Evolutionary conservation across 2,888 invertebrate genomes (phyloP), one percentile per base, ranked within the genome.

Genomic region (Meliscaeva auricollis): DNA sequence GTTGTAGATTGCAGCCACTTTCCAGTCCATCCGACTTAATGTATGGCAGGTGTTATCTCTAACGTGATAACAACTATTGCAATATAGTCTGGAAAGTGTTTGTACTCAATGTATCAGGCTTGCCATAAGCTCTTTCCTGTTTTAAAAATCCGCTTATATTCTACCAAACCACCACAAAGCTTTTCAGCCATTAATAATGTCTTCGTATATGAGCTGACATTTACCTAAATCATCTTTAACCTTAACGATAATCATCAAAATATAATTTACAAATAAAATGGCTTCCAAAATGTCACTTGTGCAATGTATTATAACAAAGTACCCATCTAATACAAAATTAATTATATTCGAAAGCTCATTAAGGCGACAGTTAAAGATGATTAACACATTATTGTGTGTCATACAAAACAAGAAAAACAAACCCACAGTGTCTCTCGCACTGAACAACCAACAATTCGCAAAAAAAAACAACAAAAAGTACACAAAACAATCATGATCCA

Each of bases 291-390:
- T 75, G 75, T 70, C 75, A 56, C 41, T 22, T 35, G 38, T 30
- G 48, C 46, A 46, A 46, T 56, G 30, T 35, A 56, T 9, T 20
- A 56, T 26, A 26, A 48, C 22, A 60, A 60, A 15, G 17, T 75
- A 35, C 26, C 4, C 4, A 26, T n/a, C 17, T 35, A 44, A 46
- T n/a, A n/a, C 15, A 13, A 38, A 48, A 58, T 68, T 15, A 48
- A 62, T 20, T 46, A 74, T 76, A 69, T 75, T 70, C 64, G 78
- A 83, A 75, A 74, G 70, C 58, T 73, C 79, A 83, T 79, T 70
- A 75, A 70, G 58, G 73, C 44, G 56, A 74, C 69, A 60, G 66
- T 68, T 82, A 66, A 73, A 74, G 70, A 79, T 79, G 79, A 83
- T 83, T 83, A 79, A 83, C 79, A 83, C 54, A 41, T 83, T 73